Conservation (phyloP, 2,888 invertebrate species). For the Eumerus sabulonum region DNA sequence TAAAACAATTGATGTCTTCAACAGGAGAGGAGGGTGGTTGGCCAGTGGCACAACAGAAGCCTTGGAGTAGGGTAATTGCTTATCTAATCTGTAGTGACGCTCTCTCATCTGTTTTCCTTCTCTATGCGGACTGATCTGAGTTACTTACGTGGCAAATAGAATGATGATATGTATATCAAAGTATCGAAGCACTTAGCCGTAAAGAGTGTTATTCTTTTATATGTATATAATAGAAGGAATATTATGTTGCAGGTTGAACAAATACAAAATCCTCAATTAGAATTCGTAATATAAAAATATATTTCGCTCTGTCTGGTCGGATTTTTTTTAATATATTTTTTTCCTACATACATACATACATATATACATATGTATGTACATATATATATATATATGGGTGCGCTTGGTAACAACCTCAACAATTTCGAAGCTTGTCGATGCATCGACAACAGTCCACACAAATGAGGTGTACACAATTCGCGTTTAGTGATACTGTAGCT, state of each 20-base stretch:
- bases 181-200: too few species aligned
- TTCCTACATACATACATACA: neutral
- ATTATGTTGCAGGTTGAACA: slow-evolving; percentile 13
- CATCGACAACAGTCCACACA: slow-evolving; percentile 45
- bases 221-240: slow-evolving; percentile 51
- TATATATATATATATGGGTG: too few species aligned
- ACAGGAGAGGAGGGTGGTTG: slow-evolving; percentile 11
- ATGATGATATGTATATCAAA: slow-evolving; percentile 15
- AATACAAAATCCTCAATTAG: slow-evolving; percentile 27
- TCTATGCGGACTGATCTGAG: slow-evolving; percentile 6
- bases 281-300: slow-evolving; percentile 55
- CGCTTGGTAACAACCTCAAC: slow-evolving; percentile 13
- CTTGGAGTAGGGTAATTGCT: slow-evolving; percentile 53
- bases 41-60: slow-evolving; percentile 23
- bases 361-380: too few species aligned
- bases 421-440: slow-evolving; percentile 30
- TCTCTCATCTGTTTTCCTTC: neutral
- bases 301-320: slow-evolving; percentile 31
- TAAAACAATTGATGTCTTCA: neutral
- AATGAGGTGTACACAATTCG: slow-evolving; percentile 11
- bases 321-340: too few species aligned
- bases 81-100: slow-evolving; percentile 50
- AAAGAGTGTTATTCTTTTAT: slow-evolving; percentile 7
- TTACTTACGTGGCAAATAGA: slow-evolving; percentile 11
- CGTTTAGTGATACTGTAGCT: too few species aligned